phyloP scores from a whole-genome alignment of 2,113 vertebrate species.

The Entelurus aequoreus region DNA sequence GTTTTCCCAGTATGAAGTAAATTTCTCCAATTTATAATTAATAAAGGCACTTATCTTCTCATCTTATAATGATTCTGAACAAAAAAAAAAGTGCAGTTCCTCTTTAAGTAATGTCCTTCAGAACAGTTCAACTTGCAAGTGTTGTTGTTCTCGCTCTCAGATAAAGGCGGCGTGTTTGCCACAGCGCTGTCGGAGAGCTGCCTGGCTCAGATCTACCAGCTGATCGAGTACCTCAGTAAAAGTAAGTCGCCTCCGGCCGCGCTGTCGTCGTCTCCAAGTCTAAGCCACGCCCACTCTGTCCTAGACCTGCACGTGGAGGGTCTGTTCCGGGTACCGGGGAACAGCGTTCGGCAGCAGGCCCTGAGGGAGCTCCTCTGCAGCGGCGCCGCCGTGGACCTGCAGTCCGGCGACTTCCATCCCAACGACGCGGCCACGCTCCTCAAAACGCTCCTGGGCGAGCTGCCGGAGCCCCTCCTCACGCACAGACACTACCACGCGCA shows the following conservation, averaged over 20 bases:
- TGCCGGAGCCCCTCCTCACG: conserved; percentile 91
- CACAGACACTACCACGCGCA: conserved; percentile 92
- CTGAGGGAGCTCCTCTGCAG: conserved; percentile 89
- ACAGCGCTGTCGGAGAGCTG: conserved; percentile 87
- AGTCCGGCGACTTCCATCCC: conserved; percentile 89
- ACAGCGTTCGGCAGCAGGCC: conserved; percentile 87
- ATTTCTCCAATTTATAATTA: too few species aligned
- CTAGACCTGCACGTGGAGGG: conserved; percentile 91
- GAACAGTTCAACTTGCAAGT: background rate
- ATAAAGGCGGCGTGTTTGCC: conserved; percentile 89
- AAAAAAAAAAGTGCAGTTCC: too few species aligned
- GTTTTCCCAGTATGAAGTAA: too few species aligned
- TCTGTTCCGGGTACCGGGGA: conserved; percentile 92
- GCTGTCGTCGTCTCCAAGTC: background rate
- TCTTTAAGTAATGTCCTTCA: background rate
- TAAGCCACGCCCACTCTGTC: background rate
- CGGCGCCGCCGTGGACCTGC: conserved; percentile 84
- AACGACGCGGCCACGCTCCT: conserved; percentile 92
- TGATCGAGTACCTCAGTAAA: conserved; percentile 92
- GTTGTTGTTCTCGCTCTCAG: conserved; percentile 53
- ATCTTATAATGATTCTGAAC: too few species aligned
- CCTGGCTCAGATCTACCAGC: conserved; percentile 92
- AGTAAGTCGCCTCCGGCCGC: conserved; percentile 69
- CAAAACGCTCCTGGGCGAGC: conserved; percentile 93
- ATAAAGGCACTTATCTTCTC: too few species aligned